phyloP scores from a whole-genome alignment of 2,797 vertebrate species.

The Ciconia nigra region DNA sequence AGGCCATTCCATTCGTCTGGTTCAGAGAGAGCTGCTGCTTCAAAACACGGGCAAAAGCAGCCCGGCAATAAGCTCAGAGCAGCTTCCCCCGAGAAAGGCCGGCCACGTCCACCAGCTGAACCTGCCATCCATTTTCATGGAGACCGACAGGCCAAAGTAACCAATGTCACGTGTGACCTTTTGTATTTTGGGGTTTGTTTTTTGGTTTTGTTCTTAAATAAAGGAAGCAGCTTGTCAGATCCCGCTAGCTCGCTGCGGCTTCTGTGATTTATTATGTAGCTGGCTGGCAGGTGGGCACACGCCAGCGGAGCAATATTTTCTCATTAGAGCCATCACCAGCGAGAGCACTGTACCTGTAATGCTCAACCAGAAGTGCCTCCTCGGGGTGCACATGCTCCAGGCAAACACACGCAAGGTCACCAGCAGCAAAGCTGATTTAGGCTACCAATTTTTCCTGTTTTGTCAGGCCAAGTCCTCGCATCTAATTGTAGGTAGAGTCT shows the following conservation, averaged over 20 bases:
- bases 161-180: not conserved
- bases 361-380: not conserved
- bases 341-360: rapidly evolving
- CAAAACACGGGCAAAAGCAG: not conserved
- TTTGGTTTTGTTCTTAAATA: not conserved
- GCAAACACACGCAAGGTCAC: not conserved
- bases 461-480: not conserved
- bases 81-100: rapidly evolving
- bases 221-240: conserved; percentile 15
- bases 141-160: not conserved
- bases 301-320: not conserved
- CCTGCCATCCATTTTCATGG: rapidly evolving
- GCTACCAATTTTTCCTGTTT: not conserved
- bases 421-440: not conserved
- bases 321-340: conserved; percentile 21
- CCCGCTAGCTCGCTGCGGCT: not conserved
- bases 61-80: not conserved
- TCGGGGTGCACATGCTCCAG: rapidly evolving
- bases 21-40: not conserved
- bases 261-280: not conserved
- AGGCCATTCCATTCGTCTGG: not conserved
- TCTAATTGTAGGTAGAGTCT: not conserved
- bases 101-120: not conserved
- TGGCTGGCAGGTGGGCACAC: conserved; percentile 20
- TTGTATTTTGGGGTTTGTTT: not conserved